Percentiles rank a stretch among this genome's conserved stretches.
These are phyloP conservation scores for Acipenser ruthenus DNA, from an alignment of 2,797 vertebrate genomes.

Conservation along the genomic window DNA sequence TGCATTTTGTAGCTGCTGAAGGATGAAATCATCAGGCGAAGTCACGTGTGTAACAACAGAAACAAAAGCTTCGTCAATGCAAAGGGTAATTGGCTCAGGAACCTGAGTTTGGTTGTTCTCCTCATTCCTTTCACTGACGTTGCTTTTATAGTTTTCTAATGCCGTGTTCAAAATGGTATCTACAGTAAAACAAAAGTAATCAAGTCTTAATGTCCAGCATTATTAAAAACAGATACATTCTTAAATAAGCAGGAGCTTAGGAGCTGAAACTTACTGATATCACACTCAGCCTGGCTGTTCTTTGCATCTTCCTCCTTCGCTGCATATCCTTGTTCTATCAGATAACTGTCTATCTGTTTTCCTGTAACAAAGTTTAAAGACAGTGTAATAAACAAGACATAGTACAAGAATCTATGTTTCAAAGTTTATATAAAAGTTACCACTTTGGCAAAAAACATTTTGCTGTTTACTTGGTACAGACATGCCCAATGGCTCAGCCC, in stretches of 20 bases:
- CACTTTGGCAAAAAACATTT: no score
- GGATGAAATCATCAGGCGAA: conserved; percentile 70
- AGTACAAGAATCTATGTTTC: no score
- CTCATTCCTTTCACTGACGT: conserved; percentile 42
- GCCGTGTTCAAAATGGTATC: conserved; percentile 39
- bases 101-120: conserved; percentile 38
- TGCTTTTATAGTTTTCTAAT: conserved; percentile 47
- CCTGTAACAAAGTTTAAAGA: conserved; percentile 47
- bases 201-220: no score
- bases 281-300: conserved; percentile 29
- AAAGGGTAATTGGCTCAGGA: conserved; percentile 48
- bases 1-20: conserved; percentile 70
- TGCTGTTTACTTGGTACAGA: no score
- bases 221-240: not conserved
- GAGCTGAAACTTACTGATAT: conserved; percentile 44
- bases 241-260: not conserved
- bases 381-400: not conserved
- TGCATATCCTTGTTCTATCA: conserved; percentile 63
- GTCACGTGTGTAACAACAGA: conserved; percentile 69
- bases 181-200: conserved; percentile 18
- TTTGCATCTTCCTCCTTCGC: conserved; percentile 26
- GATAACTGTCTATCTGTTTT: conserved; percentile 52
- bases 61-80: conserved; percentile 65
- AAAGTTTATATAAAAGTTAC: no score
- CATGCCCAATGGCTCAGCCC: no score